Evolutionary conservation across 2,113 vertebrate species (phyloP).

Genomic region (Solea senegalensis): DNA sequence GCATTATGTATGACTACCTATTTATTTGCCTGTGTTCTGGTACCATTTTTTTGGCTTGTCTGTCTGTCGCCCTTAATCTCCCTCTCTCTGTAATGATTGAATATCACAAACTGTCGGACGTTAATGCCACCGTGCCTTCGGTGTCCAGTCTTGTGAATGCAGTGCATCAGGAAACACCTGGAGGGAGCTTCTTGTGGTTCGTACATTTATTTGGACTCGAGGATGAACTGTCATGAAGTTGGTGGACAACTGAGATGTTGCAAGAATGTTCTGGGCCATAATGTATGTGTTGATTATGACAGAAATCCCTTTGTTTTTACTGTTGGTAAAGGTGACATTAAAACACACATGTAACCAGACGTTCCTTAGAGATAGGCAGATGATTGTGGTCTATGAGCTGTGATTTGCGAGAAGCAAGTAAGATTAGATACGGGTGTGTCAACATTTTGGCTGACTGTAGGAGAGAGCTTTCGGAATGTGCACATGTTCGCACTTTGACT

Average conservation of each 20-base stretch:
- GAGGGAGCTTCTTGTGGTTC: background rate
- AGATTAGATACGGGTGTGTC: conserved; percentile 25
- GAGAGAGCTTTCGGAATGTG: background rate
- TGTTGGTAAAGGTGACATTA: background rate
- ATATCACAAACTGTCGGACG: too few relatives aligned
- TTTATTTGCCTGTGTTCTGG: too few relatives aligned
- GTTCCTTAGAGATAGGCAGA: background rate
- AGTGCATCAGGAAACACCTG: background rate
- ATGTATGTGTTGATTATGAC: too few relatives aligned
- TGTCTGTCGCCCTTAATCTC: too few relatives aligned
- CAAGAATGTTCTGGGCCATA: background rate
- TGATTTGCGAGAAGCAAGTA: conserved; percentile 15
- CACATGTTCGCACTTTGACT: conserved; percentile 11
- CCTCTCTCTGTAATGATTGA: too few relatives aligned
- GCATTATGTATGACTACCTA: too few relatives aligned
- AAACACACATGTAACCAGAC: conserved; percentile 1
- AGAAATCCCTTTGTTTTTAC: too few relatives aligned
- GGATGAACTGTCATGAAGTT: too few relatives aligned
- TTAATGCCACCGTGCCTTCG: too few relatives aligned
- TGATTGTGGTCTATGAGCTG: background rate
- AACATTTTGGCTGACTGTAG: conserved; percentile 18
- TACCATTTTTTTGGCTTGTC: too few relatives aligned
- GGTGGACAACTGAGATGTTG: background rate
- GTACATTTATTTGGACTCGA: background rate
- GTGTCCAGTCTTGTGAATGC: background rate